Percentiles rank a stretch among this genome's conserved stretches.
These are phyloP conservation scores for Pristionchus mayeri DNA, from an alignment of 2,888 invertebrate genomes.

Conservation along the genomic window DNA sequence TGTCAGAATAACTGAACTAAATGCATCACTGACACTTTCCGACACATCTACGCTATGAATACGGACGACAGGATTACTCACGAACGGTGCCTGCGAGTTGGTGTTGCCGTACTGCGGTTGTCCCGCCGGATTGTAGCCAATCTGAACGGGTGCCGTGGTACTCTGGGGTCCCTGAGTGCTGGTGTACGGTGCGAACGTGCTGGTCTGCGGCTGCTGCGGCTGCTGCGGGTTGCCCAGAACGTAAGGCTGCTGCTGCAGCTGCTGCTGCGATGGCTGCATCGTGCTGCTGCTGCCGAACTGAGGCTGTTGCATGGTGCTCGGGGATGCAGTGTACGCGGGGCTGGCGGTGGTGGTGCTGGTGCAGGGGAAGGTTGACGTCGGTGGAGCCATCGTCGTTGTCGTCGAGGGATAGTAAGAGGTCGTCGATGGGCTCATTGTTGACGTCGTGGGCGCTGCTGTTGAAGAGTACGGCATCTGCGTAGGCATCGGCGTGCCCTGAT, in stretches of 20 bases:
- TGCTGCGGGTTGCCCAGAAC: constrained; percentile 17
- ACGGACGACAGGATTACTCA: constrained; percentile 1
- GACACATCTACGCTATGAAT: not conserved
- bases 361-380: not conserved
- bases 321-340: not conserved
- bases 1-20: not conserved
- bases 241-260: constrained; percentile 34
- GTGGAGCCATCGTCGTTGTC: constrained; percentile 12
- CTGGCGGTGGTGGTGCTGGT: not conserved
- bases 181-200: constrained; percentile 15
- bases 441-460: not conserved
- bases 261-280: constrained; percentile 12
- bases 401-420: constrained; percentile 32
- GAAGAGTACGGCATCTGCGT: not conserved
- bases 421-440: not conserved
- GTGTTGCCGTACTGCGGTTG: not conserved
- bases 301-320: not conserved
- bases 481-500: constrained; percentile 31
- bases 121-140: constrained; percentile 34
- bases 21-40: not conserved
- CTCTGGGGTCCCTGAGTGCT: not conserved
- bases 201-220: not conserved
- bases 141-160: not conserved
- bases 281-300: not conserved
- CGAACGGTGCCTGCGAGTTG: not conserved